Evolutionary conservation across 2,113 vertebrate species (phyloP).

Genomic region (Pavo muticus): DNA sequence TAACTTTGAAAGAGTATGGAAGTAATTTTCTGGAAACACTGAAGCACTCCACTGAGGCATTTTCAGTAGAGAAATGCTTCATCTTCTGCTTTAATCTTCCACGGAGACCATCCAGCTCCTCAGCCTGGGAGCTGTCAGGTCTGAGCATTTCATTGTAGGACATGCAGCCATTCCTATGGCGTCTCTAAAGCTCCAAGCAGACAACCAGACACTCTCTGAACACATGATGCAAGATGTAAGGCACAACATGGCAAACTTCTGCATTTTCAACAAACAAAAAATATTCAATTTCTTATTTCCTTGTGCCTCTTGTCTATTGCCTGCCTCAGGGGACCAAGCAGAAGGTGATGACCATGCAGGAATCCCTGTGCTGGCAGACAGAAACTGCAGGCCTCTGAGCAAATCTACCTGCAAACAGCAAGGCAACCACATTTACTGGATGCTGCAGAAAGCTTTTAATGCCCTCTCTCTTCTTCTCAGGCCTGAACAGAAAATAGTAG

Average conservation of each 20-base stretch:
- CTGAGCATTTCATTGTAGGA: background rate
- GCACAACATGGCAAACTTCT: background rate
- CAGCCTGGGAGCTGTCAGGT: background rate
- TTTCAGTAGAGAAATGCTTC: background rate
- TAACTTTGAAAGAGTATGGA: accelerated
- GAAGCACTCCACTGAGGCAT: background rate
- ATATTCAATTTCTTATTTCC: background rate
- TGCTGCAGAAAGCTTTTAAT: background rate
- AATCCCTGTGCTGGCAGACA: background rate
- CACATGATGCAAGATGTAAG: background rate
- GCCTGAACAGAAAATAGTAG: background rate
- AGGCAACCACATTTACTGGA: background rate
- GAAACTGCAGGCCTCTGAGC: background rate
- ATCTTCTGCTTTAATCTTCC: background rate
- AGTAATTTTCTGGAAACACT: background rate
- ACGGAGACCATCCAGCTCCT: background rate
- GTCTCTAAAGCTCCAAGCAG: background rate
- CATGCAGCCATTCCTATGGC: background rate
- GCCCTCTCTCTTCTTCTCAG: background rate
- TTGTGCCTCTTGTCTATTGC: background rate
- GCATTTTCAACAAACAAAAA: background rate
- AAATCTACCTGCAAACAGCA: background rate
- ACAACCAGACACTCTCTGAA: background rate
- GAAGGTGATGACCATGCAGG: background rate
- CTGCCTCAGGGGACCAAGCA: background rate